A percentile compares a stretch with the other conserved stretches of the same genome.
phyloP scores from a whole-genome alignment of 2,888 invertebrate species.

The Candidula unifasciata region DNA sequence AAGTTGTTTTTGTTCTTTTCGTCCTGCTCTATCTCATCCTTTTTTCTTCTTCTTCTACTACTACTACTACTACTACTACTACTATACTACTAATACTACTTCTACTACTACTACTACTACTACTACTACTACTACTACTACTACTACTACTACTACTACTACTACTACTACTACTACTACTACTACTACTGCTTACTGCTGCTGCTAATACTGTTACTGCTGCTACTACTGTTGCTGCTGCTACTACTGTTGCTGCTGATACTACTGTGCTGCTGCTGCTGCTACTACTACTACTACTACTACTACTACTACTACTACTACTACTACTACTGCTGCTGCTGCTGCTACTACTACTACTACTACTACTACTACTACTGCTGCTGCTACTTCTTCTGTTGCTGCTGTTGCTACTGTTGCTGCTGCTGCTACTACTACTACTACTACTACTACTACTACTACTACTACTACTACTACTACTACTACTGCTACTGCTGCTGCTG shows the following conservation, averaged over 20 bases:
- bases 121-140: not conserved
- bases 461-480: conserved; percentile 28
- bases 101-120: not conserved
- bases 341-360: not conserved
- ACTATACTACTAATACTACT: too few species aligned
- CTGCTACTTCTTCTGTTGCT: conserved; percentile 7
- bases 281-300: conserved; percentile 18
- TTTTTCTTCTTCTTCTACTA: too few species aligned
- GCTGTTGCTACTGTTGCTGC: conserved; percentile 19
- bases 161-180: not conserved
- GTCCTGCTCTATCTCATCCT: too few species aligned
- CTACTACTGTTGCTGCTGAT: not conserved
- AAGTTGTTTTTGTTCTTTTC: too few species aligned
- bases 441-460: conserved; percentile 28
- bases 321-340: not conserved
- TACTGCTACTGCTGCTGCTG: not conserved
- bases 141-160: not conserved
- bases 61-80: too few species aligned
- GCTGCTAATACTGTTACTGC: not conserved
- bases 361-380: not conserved
- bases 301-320: conserved; percentile 20
- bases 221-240: too few species aligned
- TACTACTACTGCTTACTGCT: not conserved
- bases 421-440: conserved; percentile 29
- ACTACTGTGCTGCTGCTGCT: not conserved